Percentiles rank a stretch among this genome's conserved stretches.
Conservation (phyloP, 2,113 vertebrate genomes). For the Mus pahari region DNA sequence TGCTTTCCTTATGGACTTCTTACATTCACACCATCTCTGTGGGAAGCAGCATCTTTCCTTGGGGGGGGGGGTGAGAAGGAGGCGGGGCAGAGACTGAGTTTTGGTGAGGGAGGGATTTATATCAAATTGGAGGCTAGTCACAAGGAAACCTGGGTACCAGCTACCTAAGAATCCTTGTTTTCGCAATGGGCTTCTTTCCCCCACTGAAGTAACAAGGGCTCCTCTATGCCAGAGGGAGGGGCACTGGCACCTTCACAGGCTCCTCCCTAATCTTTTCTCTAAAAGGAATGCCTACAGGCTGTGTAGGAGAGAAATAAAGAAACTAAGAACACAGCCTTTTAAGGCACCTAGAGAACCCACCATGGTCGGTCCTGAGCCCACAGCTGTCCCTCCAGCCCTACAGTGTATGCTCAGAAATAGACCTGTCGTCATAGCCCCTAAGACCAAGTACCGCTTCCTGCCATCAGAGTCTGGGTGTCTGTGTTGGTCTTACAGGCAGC, state of each 20-base stretch:
- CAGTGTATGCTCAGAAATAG: not conserved
- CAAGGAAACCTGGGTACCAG: not conserved
- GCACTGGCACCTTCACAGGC: not conserved
- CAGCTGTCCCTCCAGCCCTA: not conserved
- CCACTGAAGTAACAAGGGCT: not conserved
- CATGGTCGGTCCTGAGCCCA: not conserved
- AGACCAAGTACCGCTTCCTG: not conserved
- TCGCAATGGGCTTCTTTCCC: not conserved
- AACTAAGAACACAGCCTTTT: not conserved
- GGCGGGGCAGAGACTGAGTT: not conserved
- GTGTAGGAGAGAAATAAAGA: not conserved
- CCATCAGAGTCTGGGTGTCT: not conserved
- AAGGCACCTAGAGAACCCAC: not conserved
- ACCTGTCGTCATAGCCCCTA: not conserved
- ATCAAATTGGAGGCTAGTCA: not conserved
- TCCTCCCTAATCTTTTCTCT: not conserved
- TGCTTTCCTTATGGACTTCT: not conserved
- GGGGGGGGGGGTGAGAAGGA: not conserved
- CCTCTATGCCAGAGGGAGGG: not conserved
- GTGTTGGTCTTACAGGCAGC: no score
- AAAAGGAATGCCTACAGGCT: not conserved
- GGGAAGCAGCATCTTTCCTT: not conserved
- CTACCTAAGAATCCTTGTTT: not conserved
- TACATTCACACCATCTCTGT: not conserved
- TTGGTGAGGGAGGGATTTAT: not conserved